Conservation (phyloP, 2,888 invertebrate species). For the Tubiluchus corallicola region DNA sequence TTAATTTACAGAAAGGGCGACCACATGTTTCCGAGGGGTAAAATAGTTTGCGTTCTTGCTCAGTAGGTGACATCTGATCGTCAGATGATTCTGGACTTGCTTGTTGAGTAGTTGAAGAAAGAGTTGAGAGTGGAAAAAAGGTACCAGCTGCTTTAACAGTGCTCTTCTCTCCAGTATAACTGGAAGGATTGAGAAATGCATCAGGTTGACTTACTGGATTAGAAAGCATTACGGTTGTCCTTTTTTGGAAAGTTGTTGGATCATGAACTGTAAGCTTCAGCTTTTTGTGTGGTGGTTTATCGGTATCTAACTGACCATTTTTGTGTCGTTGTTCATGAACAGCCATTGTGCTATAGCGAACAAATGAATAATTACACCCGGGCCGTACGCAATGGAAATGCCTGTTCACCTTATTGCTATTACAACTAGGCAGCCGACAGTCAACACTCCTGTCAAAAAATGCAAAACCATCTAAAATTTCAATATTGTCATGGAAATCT, state of each 20-base stretch:
- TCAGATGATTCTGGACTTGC: constrained; percentile 38
- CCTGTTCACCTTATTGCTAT: constrained; percentile 45
- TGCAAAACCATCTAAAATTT: constrained; percentile 63
- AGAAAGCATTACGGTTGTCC: no score
- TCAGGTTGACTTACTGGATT: no score
- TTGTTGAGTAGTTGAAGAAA: constrained; percentile 17
- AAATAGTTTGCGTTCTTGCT: constrained; percentile 20
- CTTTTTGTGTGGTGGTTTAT: no score
- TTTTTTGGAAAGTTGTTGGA: no score
- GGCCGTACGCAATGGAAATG: constrained; percentile 56
- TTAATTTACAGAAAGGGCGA: constrained; percentile 57
- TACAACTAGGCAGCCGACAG: constrained; percentile 44
- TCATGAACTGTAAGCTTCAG: no score
- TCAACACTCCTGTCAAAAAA: constrained; percentile 56
- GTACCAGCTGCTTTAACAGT: constrained; percentile 83
- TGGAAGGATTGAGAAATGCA: no score
- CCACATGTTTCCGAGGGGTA: constrained; percentile 41
- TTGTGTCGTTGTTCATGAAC: constrained; percentile 48
- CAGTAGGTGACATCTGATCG: not conserved
- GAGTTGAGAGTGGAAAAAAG: constrained; percentile 62
- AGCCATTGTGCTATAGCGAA: constrained; percentile 51
- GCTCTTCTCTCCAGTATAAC: no score
- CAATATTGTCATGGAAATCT: constrained; percentile 63
- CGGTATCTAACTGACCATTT: no score
- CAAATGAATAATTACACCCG: constrained; percentile 50